Conservation (phyloP, 2,888 invertebrate species). For the Gastracanthus pulcherrimus region DNA sequence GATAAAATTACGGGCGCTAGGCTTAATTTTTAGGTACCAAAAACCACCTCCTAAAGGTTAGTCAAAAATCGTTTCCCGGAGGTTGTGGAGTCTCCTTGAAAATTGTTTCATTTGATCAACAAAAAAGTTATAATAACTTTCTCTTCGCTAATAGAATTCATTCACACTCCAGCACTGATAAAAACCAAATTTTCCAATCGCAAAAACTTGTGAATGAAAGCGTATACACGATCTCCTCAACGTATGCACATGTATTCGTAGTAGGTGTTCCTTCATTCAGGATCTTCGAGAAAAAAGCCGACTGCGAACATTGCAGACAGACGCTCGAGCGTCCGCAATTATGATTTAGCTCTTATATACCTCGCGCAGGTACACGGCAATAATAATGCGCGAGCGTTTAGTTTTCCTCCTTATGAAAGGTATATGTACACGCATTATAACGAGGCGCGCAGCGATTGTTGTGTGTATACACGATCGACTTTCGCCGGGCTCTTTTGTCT, state of each 20-base stretch:
- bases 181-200: neutral
- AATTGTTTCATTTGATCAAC: too few relatives aligned
- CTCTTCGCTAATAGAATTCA: neutral
- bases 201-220: neutral
- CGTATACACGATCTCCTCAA: neutral
- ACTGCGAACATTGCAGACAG: neutral
- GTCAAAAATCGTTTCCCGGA: too few relatives aligned
- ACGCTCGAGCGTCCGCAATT: neutral
- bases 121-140: neutral
- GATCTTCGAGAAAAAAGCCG: neutral
- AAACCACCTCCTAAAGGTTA: too few relatives aligned
- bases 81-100: too few relatives aligned
- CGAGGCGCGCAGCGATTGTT: constrained; percentile 27
- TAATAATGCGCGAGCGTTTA: neutral
- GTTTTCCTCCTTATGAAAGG: constrained; percentile 5
- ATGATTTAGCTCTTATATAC: constrained; percentile 5
- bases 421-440: neutral
- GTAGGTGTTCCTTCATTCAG: neutral
- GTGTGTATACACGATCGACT: constrained; percentile 27
- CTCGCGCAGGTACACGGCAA: neutral
- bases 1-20: too few relatives aligned
- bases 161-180: neutral
- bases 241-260: neutral
- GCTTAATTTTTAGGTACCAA: too few relatives aligned
- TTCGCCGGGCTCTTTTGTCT: constrained; percentile 46